phyloP scores from a whole-genome alignment of 2,888 invertebrate species.

The Eurois occulta region DNA sequence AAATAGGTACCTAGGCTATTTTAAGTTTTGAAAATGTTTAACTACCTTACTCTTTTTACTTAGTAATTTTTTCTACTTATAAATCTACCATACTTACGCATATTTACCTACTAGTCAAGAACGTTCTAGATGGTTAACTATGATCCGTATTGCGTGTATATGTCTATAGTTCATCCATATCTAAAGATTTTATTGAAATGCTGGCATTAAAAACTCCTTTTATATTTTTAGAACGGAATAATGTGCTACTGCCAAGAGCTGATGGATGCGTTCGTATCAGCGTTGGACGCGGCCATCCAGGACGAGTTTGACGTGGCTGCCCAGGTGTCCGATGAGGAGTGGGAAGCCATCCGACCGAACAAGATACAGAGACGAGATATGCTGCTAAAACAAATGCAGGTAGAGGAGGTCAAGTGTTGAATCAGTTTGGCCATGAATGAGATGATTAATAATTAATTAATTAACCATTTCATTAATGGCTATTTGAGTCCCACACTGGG shows the following conservation, averaged over 20 bases:
- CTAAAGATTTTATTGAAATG: not conserved
- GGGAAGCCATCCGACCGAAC: constrained; percentile 94
- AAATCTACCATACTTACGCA: not conserved
- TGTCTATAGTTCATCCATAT: not conserved
- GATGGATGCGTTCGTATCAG: constrained; percentile 92
- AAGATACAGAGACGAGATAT: constrained; percentile 92
- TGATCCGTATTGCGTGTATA: not conserved
- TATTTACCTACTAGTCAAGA: not conserved
- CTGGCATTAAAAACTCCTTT: not conserved
- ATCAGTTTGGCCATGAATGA: not conserved
- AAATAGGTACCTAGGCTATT: too few relatives aligned
- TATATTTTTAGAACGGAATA: constrained; percentile 90
- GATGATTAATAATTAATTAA: not conserved
- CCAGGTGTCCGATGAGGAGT: constrained; percentile 95
- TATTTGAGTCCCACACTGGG: not conserved
- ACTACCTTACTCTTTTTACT: not conserved
- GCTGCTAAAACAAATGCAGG: constrained; percentile 92
- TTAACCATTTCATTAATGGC: not conserved
- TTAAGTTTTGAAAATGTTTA: too few relatives aligned
- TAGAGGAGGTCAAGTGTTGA: constrained; percentile 69
- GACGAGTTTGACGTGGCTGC: constrained; percentile 93
- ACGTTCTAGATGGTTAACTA: not conserved
- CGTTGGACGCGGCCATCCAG: constrained; percentile 92
- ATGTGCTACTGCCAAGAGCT: constrained; percentile 93
- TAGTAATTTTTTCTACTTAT: not conserved